A percentile compares a stretch with the other conserved stretches of the same genome.
Conservation (phyloP, 92 coral and sea anemone species). For the Parazoanthus swiftii region DNA sequence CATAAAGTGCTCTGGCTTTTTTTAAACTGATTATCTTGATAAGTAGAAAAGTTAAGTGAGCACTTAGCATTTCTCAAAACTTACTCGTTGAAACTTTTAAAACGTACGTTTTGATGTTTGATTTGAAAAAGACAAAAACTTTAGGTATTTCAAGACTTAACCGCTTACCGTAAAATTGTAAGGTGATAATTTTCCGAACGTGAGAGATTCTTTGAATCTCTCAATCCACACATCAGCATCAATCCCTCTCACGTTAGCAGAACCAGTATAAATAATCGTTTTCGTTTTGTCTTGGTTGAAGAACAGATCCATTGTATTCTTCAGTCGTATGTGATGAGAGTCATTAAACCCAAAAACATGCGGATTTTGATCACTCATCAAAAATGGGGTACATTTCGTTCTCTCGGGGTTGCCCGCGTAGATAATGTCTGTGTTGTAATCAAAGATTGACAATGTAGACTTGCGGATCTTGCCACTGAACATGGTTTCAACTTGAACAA, state of each 20-base stretch:
- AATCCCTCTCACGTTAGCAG: slow-evolving; percentile 67
- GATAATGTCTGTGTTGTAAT: slow-evolving; percentile 70
- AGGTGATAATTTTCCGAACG: neutral
- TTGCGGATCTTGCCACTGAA: neutral
- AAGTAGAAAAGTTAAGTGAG: too few species aligned
- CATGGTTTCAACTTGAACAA: neutral
- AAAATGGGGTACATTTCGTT: slow-evolving; percentile 23
- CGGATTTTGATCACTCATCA: slow-evolving; percentile 14
- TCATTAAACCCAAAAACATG: slow-evolving; percentile 38
- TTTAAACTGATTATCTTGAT: too few species aligned
- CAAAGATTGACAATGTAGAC: slow-evolving; percentile 33
- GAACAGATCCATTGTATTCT: slow-evolving; percentile 59
- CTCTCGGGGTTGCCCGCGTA: slow-evolving; percentile 47
- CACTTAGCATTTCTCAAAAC: too few species aligned
- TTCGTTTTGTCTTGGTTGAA: slow-evolving; percentile 29
- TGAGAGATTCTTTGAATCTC: neutral
- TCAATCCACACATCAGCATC: slow-evolving; percentile 71
- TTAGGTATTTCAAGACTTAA: neutral
- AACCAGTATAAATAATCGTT: slow-evolving; percentile 57
- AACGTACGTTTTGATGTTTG: too few species aligned
- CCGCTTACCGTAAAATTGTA: neutral
- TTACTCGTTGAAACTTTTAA: too few species aligned
- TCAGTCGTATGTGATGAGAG: slow-evolving; percentile 68
- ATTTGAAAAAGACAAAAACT: too few species aligned
- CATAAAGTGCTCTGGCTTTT: too few species aligned